Evolutionary conservation across 2,888 invertebrate genomes (phyloP), one percentile per base, ranked within the genome.

Genomic region (Eupithecia pulchellata): DNA sequence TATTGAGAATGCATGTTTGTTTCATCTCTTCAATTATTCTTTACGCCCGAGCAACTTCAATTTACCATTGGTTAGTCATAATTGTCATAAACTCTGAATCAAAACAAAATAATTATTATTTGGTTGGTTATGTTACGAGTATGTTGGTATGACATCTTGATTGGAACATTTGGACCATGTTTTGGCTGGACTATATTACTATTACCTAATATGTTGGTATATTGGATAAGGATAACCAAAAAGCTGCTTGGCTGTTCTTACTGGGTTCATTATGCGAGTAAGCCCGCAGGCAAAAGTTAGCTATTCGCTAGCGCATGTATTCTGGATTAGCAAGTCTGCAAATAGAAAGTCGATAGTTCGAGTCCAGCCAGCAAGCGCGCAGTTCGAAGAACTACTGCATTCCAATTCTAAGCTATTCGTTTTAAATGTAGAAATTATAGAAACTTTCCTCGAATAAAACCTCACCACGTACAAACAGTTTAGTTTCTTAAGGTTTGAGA

Each of bases 341-440:
- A 57, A 57, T 57, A 57, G 57, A 57, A 57, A 57, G 29, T 29
- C 57, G 17, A 57, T 52, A 47, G 20, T 20, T 8, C 4, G 25
- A 52, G 52, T 13, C 57, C 29, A 29, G 27, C 27, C 14, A 14
- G 57, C 57, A 27, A 14, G 27, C 55, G 13, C 55, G 27, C 55
- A 55, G 55, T 27, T 55, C 55, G 47, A 27, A 55, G 27, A 55
- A 55, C 55, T 27, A 55, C 27, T 55, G 55, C 55, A 57, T 57
- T 57, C 57, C 57, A 29, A 29, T 57, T 29, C 9, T 25, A 52
- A 52, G 25, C 11, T 52, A 25, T 52, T 52, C 52, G 52, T 47
- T 20, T 47, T 8, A 42, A 42, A 42, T 42, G 6, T 42, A 42
- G 6, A 42, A n/a, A n/a, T 6, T 42, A n/a, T 6, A n/a, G n/a